Evolutionary conservation across 1,140 invertebrate species (phyloP), one percentile per base, ranked within the genome.

Genomic region (Gryon sp.): DNA sequence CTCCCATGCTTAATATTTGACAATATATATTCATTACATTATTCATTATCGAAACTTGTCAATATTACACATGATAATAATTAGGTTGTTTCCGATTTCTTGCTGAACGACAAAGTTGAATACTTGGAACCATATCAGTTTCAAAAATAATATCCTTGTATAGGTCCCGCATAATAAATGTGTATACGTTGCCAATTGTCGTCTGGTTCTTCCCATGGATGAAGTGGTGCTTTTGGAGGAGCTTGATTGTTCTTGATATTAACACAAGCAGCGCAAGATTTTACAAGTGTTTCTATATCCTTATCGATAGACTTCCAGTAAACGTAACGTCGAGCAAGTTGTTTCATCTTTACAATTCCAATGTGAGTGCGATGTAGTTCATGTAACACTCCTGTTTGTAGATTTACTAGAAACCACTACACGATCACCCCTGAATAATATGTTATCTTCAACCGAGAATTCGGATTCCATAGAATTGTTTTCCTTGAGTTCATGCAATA

Each of bases 271-370:
- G n/a, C n/a, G n/a, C n/a, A n/a, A n/a, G n/a, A n/a, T n/a, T n/a
- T n/a, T n/a, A 82, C 80, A 16, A 82, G 55, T 3, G 34, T 16
- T 78, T 87, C 85, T 4, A 89, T 85, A 4, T 90, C 87, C n/a
- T 76, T 70, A 38, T 90, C 87, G 0, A 91, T 84, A 2, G 80
- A 77, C 12, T 83, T 87, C 89, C 90, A 92, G 74, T 86, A 91
- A 5, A 90, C 81, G 68, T 89, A 87, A 28, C 78, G 80, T 30
- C 90, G 60, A 3, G 90, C 90, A 6, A 90, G 45, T 11, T 83
- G 68, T 77, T 92, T 92, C 82, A 90, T 92, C 68, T 85, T 85
- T 9, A 84, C 78, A 0, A 90, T 88, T 4, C 90, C 90, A 12
- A 84, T 76, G 74, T 91, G 90, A 19, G 80, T 83, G 7, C 59